Evolutionary conservation across 2,797 vertebrate genomes (phyloP), one percentile per base, ranked within the genome.

Genomic region (Urophycis tenuis): DNA sequence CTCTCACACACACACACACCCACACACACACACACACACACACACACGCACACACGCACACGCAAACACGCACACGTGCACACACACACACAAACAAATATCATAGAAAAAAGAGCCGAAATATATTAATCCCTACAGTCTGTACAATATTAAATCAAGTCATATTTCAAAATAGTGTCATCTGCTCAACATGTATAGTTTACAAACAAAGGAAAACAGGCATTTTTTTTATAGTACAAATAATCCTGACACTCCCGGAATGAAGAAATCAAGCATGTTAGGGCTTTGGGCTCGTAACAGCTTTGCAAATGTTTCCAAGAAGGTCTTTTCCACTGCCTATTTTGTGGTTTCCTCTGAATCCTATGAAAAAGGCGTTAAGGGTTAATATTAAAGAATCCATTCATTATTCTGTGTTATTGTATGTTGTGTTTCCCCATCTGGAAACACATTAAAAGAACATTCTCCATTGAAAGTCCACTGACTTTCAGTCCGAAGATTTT

Each of bases 141-240:
- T 92, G 86, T 91, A 92, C 91, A 91, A 90, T 92, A 91, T 90
- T 90, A 92, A 92, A 92, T 91, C 87, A 90, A 91, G 89, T 91
- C 90, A 91, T 91, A 91, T 91, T 92, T 92, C 87, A 91, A 92
- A 92, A 92, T 92, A 92, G 92, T 92, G 86, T 90, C 89, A 91
- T 92, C 92, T 91, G 90, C 88, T 91, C 89, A 89, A 90, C 90
- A 90, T 90, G 89, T 90, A 89, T 88, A 79, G 86, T 91, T 92
- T 91, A 91, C 88, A 92, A 91, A 92, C 87, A 90, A 92, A 90
- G 89, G 87, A 91, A 91, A 91, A 92, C 91, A 91, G 90, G 90
- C 92, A 91, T 75, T 88, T 70, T 70, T 88, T 88, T 89, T 90
- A 91, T 91, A 84, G 88, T 91, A 91, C 89, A 92, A 92, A 91